Conservation (phyloP, 2,113 vertebrate species). For the Struthidea cinerea region DNA sequence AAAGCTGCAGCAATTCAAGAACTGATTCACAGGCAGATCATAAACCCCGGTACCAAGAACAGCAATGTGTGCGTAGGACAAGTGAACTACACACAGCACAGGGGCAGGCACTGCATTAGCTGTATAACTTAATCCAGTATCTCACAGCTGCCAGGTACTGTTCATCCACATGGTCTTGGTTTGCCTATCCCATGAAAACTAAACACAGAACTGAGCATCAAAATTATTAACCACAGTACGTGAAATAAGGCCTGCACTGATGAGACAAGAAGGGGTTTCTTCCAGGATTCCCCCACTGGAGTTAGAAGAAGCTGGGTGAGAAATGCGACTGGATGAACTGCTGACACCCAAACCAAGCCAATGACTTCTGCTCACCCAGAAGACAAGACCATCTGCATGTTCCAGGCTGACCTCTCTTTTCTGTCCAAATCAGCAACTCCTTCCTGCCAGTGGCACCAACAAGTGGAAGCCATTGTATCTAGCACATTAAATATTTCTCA, state of each 20-base stretch:
- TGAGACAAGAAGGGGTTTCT: neutral
- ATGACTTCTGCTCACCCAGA: neutral
- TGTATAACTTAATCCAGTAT: neutral
- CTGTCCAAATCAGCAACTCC: neutral
- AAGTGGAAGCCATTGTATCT: neutral
- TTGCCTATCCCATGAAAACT: neutral
- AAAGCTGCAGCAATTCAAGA: neutral
- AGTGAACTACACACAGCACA: neutral
- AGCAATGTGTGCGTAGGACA: neutral
- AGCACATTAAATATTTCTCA: neutral
- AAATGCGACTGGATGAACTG: neutral
- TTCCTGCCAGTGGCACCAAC: neutral
- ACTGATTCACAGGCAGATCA: neutral
- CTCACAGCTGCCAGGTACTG: neutral
- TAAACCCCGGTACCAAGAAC: neutral
- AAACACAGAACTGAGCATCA: neutral
- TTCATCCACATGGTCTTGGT: neutral
- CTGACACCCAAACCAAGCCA: neutral
- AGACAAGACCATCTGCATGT: neutral
- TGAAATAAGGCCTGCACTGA: neutral
- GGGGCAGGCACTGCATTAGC: neutral
- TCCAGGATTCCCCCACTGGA: neutral
- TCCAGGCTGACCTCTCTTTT: neutral
- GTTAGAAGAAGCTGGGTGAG: neutral
- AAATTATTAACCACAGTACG: neutral